Percentiles rank a stretch among this genome's conserved stretches.
Evolutionary conservation across 2,113 vertebrate species (phyloP).

Genomic region (Cacatua alba): DNA sequence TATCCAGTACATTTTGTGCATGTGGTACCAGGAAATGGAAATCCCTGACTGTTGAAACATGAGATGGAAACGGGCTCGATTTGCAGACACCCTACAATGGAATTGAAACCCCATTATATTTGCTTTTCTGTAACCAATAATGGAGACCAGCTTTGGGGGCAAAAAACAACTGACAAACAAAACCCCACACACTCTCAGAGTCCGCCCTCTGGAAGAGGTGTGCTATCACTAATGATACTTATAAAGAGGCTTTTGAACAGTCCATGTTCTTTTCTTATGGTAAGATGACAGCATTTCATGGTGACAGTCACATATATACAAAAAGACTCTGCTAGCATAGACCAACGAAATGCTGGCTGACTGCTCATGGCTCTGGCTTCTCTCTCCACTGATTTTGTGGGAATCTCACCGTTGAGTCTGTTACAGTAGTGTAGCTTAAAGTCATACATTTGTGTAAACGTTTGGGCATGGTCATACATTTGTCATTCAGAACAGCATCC

Average conservation of each 20-base stretch:
- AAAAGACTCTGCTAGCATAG: not conserved
- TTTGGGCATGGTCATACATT: not conserved
- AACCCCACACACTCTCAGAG: not conserved
- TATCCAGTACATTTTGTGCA: not conserved
- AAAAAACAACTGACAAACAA: not conserved
- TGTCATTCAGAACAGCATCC: not conserved
- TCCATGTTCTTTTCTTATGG: not conserved
- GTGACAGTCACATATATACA: not conserved
- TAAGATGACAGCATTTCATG: not conserved
- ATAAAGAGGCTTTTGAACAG: not conserved
- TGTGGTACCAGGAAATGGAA: not conserved
- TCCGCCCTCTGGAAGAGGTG: not conserved
- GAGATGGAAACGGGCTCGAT: not conserved
- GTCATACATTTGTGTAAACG: not conserved
- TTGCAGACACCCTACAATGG: not conserved
- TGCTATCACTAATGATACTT: not conserved
- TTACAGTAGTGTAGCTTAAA: not conserved
- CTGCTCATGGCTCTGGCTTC: not conserved
- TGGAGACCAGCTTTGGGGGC: not conserved
- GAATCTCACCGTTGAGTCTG: not conserved
- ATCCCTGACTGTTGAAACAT: not conserved
- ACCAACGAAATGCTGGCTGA: not conserved
- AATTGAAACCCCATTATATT: not conserved
- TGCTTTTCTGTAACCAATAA: not conserved
- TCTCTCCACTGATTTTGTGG: not conserved